These are phyloP conservation scores for Anguilla megastoma DNA, from an alignment of 2,797 vertebrate genomes.

Conservation along the genomic window DNA sequence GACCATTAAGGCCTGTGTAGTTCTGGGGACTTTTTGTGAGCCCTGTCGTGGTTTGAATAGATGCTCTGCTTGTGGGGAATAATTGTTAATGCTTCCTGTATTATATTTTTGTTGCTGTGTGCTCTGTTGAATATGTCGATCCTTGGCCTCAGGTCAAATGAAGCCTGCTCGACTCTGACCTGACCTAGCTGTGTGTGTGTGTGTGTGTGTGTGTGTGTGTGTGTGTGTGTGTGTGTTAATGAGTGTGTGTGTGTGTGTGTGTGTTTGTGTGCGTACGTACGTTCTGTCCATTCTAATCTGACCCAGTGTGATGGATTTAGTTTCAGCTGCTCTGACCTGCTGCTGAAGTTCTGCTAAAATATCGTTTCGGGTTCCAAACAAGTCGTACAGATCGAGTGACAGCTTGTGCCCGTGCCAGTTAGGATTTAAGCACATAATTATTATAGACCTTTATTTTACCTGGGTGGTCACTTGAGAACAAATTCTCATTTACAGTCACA, in stretches of 20 bases:
- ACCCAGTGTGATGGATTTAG: background rate
- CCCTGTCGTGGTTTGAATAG: background rate
- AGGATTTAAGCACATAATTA: background rate
- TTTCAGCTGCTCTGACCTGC: background rate
- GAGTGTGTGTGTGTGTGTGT: too few relatives aligned
- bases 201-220: background rate
- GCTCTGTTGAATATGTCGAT: background rate
- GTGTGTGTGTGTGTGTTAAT: too few relatives aligned
- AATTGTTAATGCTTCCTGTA: background rate
- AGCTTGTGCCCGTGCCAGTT: background rate
- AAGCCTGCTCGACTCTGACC: background rate
- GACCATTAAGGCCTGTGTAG: background rate
- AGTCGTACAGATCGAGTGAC: background rate
- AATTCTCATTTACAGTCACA: too few relatives aligned
- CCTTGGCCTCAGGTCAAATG: slow-evolving; percentile 3
- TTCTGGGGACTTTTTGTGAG: background rate
- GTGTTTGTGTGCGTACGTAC: too few relatives aligned
- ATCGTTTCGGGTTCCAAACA: background rate
- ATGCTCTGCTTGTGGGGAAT: background rate
- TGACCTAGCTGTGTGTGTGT: background rate
- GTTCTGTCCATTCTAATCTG: too few relatives aligned
- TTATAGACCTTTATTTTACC: background rate
- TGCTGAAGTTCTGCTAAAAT: background rate
- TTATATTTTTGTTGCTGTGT: background rate
- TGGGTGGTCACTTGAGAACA: too few relatives aligned